Evolutionary conservation across 2,888 invertebrate genomes (phyloP).

Genomic region (Andrena camellia): DNA sequence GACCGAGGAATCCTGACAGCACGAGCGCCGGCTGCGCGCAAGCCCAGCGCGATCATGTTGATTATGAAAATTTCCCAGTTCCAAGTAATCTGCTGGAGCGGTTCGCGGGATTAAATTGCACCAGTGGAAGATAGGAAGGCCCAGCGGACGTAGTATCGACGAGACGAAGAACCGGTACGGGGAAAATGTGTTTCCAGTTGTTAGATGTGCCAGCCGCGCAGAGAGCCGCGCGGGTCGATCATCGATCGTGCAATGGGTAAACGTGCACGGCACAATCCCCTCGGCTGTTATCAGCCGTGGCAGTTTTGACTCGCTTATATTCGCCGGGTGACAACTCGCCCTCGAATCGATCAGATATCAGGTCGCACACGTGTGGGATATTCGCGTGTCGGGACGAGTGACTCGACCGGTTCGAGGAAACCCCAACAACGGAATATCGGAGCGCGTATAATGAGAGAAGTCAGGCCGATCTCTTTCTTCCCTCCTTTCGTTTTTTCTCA

Average conservation of each 20-base stretch:
- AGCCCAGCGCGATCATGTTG: slow-evolving; percentile 33
- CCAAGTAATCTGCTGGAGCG: slow-evolving; percentile 48
- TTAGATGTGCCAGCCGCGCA: slow-evolving; percentile 10
- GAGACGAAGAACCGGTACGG: slow-evolving; percentile 52
- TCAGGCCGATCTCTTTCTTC: slow-evolving; percentile 2
- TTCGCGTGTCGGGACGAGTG: slow-evolving; percentile 44
- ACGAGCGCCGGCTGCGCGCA: slow-evolving; percentile 18
- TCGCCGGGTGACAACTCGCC: slow-evolving; percentile 46
- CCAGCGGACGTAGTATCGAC: slow-evolving; percentile 12
- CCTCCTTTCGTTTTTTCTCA: neutral
- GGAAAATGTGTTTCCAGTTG: slow-evolving; percentile 21
- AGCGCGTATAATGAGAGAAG: slow-evolving; percentile 32
- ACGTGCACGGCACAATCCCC: neutral
- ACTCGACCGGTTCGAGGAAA: slow-evolving; percentile 60
- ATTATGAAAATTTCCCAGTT: slow-evolving; percentile 61
- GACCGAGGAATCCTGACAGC: slow-evolving; percentile 9
- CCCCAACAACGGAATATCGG: slow-evolving; percentile 37
- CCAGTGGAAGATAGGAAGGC: slow-evolving; percentile 31
- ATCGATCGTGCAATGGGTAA: neutral
- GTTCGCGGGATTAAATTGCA: slow-evolving; percentile 56
- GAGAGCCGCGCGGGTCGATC: slow-evolving; percentile 34
- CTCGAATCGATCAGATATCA: slow-evolving; percentile 59
- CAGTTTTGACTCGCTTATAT: slow-evolving; percentile 43
- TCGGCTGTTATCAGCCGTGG: slow-evolving; percentile 30
- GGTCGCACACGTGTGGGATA: slow-evolving; percentile 32